Evolutionary conservation across 2,113 vertebrate species (phyloP).

Genomic region (Otolemur garnettii): DNA sequence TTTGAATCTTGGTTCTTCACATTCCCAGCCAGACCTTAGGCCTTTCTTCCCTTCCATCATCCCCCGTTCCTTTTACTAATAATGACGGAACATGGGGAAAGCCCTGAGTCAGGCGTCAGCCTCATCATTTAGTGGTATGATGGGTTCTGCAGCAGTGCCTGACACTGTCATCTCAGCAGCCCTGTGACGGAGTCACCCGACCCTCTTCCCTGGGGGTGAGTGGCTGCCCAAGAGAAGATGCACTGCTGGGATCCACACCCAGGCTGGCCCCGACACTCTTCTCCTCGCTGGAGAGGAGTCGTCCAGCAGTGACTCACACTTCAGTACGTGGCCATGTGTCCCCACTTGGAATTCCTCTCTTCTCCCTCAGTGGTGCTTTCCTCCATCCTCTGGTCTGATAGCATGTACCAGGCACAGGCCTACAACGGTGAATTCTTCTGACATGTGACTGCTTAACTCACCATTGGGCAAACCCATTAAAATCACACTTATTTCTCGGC

Average conservation of each 20-base stretch:
- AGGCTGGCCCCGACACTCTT: too few relatives aligned
- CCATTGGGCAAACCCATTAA: fast-evolving
- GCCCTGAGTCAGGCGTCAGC: fast-evolving
- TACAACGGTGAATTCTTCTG: too few relatives aligned
- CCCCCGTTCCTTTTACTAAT: fast-evolving
- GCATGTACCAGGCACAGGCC: background rate
- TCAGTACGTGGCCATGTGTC: background rate
- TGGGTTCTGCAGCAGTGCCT: background rate
- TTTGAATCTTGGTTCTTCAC: background rate
- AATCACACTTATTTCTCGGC: background rate
- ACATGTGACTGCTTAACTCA: background rate
- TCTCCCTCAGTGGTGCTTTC: fast-evolving
- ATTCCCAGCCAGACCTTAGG: background rate
- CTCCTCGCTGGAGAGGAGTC: too few relatives aligned
- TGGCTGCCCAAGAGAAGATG: background rate
- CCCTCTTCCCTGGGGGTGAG: background rate
- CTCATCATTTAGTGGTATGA: fast-evolving
- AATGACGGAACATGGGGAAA: fast-evolving
- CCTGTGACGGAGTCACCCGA: fast-evolving
- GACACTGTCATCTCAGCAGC: background rate
- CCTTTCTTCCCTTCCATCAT: fast-evolving
- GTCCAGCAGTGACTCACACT: fast-evolving
- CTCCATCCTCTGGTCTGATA: background rate
- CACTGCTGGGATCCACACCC: fast-evolving
- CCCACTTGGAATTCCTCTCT: fast-evolving